These are phyloP conservation scores for Hemitrygon akajei DNA, from an alignment of 2,797 vertebrate genomes.

Conservation along the genomic window DNA sequence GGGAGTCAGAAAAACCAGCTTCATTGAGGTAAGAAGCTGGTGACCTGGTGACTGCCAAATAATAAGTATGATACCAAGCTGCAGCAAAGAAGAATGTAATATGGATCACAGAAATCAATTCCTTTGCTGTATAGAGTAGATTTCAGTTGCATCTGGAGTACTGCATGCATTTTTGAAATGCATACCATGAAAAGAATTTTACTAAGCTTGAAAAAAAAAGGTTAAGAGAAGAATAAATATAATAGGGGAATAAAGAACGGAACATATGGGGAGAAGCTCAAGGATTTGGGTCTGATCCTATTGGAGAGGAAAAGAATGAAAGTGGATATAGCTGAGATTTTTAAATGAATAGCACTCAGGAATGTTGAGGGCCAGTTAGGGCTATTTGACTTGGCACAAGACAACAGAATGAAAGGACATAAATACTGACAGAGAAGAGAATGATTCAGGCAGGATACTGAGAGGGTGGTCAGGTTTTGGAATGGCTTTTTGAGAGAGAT, in stretches of 20 bases:
- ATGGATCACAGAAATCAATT: background rate
- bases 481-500: background rate
- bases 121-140: background rate
- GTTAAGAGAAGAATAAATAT: background rate
- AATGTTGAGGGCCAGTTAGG: background rate
- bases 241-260: background rate
- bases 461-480: background rate
- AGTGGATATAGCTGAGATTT: background rate
- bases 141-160: background rate
- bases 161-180: background rate
- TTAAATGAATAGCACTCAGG: background rate
- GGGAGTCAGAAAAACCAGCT: background rate
- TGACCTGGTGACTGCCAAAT: background rate
- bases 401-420: background rate
- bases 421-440: background rate
- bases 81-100: background rate
- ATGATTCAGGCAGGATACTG: background rate
- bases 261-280: background rate
- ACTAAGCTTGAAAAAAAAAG: background rate
- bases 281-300: background rate
- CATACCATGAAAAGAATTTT: background rate
- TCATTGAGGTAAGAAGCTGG: too few species aligned
- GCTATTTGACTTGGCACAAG: constrained; percentile 7
- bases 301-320: constrained; percentile 11
- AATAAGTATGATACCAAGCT: background rate